Conservation (phyloP, 1,140 invertebrate species). For the Cyrtorhinus lividipennis region DNA sequence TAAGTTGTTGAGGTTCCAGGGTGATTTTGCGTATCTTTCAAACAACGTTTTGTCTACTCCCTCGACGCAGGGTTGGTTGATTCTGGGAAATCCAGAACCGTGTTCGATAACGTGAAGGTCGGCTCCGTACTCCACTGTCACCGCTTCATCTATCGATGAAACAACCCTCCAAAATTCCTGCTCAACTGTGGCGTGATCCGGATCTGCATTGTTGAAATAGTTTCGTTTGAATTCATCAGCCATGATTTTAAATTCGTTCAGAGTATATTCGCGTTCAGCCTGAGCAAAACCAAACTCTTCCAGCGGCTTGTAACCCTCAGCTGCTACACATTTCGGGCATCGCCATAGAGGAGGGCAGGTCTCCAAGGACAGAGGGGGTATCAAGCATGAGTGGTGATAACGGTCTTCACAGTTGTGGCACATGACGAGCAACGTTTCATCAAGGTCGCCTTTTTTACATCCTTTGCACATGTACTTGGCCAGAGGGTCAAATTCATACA, state of each 20-base stretch:
- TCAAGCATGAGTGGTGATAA: conserved; percentile 93
- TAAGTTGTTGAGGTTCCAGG: conserved; percentile 98
- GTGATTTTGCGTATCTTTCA: conserved; percentile 78
- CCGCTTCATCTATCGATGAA: conserved; percentile 89
- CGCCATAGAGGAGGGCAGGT: conserved; percentile 81
- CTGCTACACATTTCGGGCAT: conserved; percentile 82
- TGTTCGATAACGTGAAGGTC: conserved; percentile 97
- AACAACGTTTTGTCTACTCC: conserved; percentile 3
- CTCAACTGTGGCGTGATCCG: conserved; percentile 64
- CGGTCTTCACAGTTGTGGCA: conserved; percentile 95
- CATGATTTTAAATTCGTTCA: conserved; percentile 98
- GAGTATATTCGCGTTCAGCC: conserved; percentile 80
- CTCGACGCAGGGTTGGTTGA: conserved; percentile 32
- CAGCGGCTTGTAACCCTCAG: conserved; percentile 82
- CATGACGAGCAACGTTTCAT: conserved; percentile 77
- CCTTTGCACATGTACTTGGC: conserved; percentile 89
- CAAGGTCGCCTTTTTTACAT: conserved; percentile 83
- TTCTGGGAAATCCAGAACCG: conserved; percentile 95
- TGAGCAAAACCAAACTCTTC: conserved; percentile 98
- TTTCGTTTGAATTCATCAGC: conserved; percentile 97
- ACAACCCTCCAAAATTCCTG: conserved; percentile 97
- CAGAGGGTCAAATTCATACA: conserved; percentile 30
- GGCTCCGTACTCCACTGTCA: conserved; percentile 96
- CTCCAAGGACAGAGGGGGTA: conserved; percentile 71
- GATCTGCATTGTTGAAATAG: conserved; percentile 93